Evolutionary conservation across 2,797 vertebrate species (phyloP).

Genomic region (Apodemus agrarius): DNA sequence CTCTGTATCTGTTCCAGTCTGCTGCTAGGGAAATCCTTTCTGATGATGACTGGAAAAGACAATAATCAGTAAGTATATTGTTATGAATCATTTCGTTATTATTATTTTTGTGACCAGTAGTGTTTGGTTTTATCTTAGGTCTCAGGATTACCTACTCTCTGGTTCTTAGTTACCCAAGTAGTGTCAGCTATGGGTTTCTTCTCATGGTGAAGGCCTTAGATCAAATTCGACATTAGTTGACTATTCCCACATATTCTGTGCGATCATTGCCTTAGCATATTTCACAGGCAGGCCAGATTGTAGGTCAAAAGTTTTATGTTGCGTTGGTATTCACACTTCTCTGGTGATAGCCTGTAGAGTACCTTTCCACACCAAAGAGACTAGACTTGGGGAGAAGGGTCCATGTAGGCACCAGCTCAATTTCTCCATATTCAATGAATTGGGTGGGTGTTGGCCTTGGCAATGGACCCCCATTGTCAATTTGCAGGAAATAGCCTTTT

Average conservation of each 20-base stretch:
- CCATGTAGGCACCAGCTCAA: background rate
- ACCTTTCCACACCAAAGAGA: background rate
- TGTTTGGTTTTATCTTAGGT: background rate
- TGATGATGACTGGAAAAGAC: background rate
- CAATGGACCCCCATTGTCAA: background rate
- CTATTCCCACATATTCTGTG: background rate
- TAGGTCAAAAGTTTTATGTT: background rate
- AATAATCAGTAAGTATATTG: background rate
- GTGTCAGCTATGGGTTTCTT: background rate
- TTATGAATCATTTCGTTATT: background rate
- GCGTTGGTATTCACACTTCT: background rate
- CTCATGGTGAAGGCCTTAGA: background rate
- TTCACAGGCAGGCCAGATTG: background rate
- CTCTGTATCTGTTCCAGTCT: background rate
- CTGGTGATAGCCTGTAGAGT: background rate
- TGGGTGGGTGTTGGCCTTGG: background rate
- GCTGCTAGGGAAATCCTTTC: background rate
- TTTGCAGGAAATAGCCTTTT: background rate
- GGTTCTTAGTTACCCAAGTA: background rate
- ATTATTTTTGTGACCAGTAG: background rate
- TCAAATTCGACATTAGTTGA: background rate
- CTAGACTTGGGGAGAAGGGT: background rate
- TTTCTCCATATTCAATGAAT: background rate
- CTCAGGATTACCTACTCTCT: background rate
- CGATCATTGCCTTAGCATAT: background rate